These are phyloP conservation scores for Diabrotica virgifera DNA, from an alignment of 1,140 invertebrate species.

Conservation along the genomic window DNA sequence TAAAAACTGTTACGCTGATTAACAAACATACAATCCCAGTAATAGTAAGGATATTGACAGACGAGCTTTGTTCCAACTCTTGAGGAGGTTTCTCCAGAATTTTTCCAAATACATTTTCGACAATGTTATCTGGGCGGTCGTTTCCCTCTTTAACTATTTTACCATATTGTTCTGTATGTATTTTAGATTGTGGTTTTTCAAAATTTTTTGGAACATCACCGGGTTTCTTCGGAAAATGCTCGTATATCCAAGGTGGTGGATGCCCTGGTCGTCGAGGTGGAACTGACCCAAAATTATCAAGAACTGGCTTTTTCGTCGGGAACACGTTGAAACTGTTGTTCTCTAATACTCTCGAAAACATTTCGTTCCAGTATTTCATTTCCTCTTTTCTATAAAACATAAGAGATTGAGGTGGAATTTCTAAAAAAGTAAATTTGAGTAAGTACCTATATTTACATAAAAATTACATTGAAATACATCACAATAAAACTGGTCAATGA, in stretches of 20 bases:
- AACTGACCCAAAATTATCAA: neutral
- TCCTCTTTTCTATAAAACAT: constrained; percentile 62
- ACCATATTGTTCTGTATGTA: constrained; percentile 14
- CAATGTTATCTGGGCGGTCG: constrained; percentile 16
- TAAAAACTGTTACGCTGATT: constrained; percentile 76
- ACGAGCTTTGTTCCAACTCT: constrained; percentile 44
- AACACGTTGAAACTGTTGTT: neutral
- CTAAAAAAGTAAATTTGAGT: constrained; percentile 48
- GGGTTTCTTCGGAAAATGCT: neutral
- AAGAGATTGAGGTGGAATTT: constrained; percentile 62
- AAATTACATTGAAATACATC: no score
- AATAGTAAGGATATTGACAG: constrained; percentile 26
- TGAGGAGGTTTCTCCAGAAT: constrained; percentile 16
- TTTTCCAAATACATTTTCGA: constrained; percentile 10
- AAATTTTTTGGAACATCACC: constrained; percentile 24
- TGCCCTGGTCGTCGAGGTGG: constrained; percentile 5
- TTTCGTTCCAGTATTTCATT: constrained; percentile 72
- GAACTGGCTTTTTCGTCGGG: neutral
- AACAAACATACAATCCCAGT: constrained; percentile 62
- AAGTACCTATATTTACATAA: no score
- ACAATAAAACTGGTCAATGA: no score
- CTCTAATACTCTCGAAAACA: constrained; percentile 59
- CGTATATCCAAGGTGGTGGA: constrained; percentile 22
- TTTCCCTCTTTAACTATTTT: constrained; percentile 10
- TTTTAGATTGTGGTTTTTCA: constrained; percentile 18